Percentiles rank a stretch among this genome's conserved stretches.
Conservation (phyloP, 2,888 invertebrate genomes). For the Branchinecta sandiegonensis region DNA sequence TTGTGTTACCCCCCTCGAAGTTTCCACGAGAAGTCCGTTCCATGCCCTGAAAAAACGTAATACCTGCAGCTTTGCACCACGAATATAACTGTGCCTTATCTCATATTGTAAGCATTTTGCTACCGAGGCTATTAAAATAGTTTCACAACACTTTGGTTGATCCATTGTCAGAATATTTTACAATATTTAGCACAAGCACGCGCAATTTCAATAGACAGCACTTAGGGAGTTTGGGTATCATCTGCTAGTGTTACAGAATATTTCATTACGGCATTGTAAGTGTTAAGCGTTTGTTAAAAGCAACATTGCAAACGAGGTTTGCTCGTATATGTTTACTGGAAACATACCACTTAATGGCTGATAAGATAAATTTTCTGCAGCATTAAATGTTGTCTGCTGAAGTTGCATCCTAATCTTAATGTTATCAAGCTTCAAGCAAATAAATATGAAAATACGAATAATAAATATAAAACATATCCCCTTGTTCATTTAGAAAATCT, state of each 20-base stretch:
- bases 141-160: constrained; percentile 29
- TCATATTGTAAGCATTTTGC: constrained; percentile 11
- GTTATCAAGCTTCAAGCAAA: too few relatives aligned
- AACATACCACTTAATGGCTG: too few relatives aligned
- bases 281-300: too few relatives aligned
- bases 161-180: constrained; percentile 19
- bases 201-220: constrained; percentile 16
- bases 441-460: too few relatives aligned
- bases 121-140: constrained; percentile 20
- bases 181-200: background rate
- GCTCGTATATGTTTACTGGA: background rate
- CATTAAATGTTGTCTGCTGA: too few relatives aligned
- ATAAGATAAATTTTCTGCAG: too few relatives aligned
- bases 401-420: too few relatives aligned
- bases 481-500: too few relatives aligned
- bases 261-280: too few relatives aligned
- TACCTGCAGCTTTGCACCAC: background rate
- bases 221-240: background rate
- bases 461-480: too few relatives aligned
- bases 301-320: background rate
- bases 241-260: too few relatives aligned
- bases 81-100: constrained; percentile 20
- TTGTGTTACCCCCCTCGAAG: constrained; percentile 82
- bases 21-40: constrained; percentile 68
- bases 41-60: constrained; percentile 45